A percentile compares a stretch with the other conserved stretches of the same genome.
Evolutionary conservation across 2,888 invertebrate genomes (phyloP).

Genomic region (Thyatira batis): DNA sequence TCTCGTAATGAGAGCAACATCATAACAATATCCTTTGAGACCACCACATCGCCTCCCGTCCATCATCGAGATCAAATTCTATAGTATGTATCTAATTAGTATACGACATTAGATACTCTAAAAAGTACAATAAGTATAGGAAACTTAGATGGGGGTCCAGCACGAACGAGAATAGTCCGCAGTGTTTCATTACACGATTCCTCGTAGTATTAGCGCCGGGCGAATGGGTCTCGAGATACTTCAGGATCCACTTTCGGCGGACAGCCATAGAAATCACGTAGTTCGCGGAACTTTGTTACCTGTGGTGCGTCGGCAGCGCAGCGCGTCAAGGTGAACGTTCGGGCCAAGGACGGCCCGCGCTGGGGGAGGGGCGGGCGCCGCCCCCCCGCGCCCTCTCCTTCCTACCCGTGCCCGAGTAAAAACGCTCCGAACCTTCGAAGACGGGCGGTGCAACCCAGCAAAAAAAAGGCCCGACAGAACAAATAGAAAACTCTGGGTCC

Average conservation of each 20-base stretch:
- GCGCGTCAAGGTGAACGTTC: conserved; percentile 81
- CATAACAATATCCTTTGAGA: conserved; percentile 43
- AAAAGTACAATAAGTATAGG: conserved; percentile 44
- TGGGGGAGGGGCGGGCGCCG: conserved; percentile 68
- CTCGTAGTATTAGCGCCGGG: conserved; percentile 61
- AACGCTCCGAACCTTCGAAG: conserved; percentile 73
- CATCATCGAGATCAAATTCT: conserved; percentile 25
- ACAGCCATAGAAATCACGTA: conserved; percentile 79
- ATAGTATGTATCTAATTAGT: conserved; percentile 23
- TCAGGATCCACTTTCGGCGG: conserved; percentile 74
- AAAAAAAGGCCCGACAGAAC: conserved; percentile 78
- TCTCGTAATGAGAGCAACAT: conserved; percentile 49
- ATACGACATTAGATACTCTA: conserved; percentile 50
- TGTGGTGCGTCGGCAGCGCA: conserved; percentile 75
- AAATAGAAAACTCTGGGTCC: conserved; percentile 73
- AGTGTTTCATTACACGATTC: conserved; percentile 70
- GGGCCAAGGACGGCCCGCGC: conserved; percentile 79
- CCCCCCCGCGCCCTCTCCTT: conserved; percentile 41
- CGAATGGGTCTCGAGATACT: conserved; percentile 55
- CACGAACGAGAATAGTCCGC: conserved; percentile 35
- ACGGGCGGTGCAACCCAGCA: conserved; percentile 71
- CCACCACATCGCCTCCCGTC: conserved; percentile 61
- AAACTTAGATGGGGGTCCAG: conserved; percentile 34
- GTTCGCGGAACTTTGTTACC: conserved; percentile 83
- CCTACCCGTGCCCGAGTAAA: conserved; percentile 65